Conservation (phyloP, 2,113 vertebrate genomes). For the Crypturellus undulatus region DNA sequence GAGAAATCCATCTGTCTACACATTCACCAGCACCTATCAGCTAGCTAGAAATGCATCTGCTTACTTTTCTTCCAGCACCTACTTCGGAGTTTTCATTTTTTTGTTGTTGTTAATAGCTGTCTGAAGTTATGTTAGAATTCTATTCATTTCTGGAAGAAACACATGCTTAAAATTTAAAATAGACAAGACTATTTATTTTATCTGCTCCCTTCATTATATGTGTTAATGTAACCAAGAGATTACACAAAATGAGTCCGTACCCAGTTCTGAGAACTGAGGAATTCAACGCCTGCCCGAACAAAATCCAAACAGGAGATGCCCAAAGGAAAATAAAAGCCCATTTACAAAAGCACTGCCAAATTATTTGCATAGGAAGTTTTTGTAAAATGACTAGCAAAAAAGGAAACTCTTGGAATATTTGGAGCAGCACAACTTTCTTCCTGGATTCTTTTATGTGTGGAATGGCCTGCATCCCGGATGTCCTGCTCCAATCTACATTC, state of each 20-base stretch:
- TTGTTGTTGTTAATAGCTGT: background rate
- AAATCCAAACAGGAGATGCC: background rate
- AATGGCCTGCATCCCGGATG: background rate
- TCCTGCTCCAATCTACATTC: background rate
- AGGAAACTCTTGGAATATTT: background rate
- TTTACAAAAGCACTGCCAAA: background rate
- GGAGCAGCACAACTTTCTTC: background rate
- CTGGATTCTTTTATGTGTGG: background rate
- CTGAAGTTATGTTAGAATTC: background rate
- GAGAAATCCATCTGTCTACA: constrained; percentile 22
- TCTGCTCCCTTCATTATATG: background rate
- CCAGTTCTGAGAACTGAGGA: background rate
- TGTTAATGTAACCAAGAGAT: background rate
- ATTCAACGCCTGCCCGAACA: background rate
- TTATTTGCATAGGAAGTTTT: background rate
- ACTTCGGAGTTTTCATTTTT: background rate
- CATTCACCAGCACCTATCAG: background rate
- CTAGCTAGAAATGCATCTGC: background rate
- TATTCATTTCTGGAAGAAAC: background rate
- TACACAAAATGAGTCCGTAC: background rate
- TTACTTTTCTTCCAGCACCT: background rate
- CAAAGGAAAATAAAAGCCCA: background rate
- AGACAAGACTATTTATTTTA: background rate
- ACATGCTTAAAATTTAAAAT: constrained; percentile 7
- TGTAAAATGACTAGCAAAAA: background rate